These are phyloP conservation scores for Molorchus minor DNA, from an alignment of 2,888 invertebrate genomes.

Conservation along the genomic window DNA sequence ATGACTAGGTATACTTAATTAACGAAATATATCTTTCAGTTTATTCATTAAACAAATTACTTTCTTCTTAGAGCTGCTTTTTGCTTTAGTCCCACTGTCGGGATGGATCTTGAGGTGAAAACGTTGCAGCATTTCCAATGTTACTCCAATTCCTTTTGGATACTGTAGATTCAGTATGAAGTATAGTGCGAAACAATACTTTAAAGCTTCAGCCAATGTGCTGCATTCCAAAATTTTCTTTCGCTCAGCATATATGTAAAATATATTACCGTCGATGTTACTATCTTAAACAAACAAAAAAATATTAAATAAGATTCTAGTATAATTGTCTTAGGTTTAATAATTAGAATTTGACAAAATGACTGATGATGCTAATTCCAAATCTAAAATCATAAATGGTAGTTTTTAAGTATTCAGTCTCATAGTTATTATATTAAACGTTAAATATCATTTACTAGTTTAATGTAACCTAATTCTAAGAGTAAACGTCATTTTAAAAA, in stretches of 20 bases:
- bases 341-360: background rate
- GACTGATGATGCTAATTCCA: background rate
- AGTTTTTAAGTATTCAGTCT: background rate
- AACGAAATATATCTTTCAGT: background rate
- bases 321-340: background rate
- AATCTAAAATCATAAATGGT: background rate
- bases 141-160: background rate
- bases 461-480: background rate
- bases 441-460: background rate
- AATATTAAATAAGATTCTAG: background rate
- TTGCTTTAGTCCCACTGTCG: background rate
- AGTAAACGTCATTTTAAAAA: background rate
- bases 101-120: background rate
- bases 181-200: background rate
- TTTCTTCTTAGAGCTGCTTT: background rate
- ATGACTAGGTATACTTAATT: background rate
- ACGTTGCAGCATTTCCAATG: slow-evolving; percentile 1
- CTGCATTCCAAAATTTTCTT: background rate
- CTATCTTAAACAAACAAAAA: background rate
- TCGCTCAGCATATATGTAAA: background rate
- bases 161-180: slow-evolving; percentile 3
- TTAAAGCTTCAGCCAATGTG: background rate
- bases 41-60: slow-evolving; percentile 2
- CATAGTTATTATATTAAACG: background rate
- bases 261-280: background rate